Evolutionary conservation across 2,888 invertebrate species (phyloP).

Genomic region (Campopleginae sp.): DNA sequence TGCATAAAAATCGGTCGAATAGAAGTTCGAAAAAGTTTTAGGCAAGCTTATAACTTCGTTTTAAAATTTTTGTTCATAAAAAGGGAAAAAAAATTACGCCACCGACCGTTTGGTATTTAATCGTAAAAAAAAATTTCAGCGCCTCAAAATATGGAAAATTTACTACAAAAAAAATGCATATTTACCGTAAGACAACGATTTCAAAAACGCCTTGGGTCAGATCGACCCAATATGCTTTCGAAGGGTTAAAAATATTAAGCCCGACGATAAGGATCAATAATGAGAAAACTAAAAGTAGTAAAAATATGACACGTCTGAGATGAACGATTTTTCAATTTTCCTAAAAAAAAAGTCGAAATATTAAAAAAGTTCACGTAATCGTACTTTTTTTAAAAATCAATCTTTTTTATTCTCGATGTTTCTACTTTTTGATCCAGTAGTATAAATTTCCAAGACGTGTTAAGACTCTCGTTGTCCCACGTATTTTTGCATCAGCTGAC

Average conservation of each 20-base stretch:
- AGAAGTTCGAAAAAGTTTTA: too few species aligned
- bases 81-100: background rate
- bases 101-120: background rate
- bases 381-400: background rate
- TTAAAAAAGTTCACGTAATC: background rate
- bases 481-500: background rate
- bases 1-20: too few species aligned
- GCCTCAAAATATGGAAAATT: too few species aligned
- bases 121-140: too few species aligned
- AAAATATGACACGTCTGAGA: background rate
- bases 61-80: background rate
- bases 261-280: background rate
- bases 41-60: too few species aligned
- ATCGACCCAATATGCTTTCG: too few species aligned
- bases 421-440: background rate
- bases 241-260: too few species aligned
- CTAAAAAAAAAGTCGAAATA: background rate
- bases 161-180: too few species aligned
- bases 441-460: background rate
- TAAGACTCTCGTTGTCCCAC: too few species aligned
- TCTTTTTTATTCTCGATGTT: background rate
- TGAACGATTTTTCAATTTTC: constrained; percentile 8
- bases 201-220: too few species aligned
- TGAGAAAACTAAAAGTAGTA: background rate
- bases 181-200: too few species aligned